Percentiles rank a stretch among this genome's conserved stretches.
These are phyloP conservation scores for Leuctra nigra DNA, from an alignment of 2,888 invertebrate genomes.

Conservation along the genomic window DNA sequence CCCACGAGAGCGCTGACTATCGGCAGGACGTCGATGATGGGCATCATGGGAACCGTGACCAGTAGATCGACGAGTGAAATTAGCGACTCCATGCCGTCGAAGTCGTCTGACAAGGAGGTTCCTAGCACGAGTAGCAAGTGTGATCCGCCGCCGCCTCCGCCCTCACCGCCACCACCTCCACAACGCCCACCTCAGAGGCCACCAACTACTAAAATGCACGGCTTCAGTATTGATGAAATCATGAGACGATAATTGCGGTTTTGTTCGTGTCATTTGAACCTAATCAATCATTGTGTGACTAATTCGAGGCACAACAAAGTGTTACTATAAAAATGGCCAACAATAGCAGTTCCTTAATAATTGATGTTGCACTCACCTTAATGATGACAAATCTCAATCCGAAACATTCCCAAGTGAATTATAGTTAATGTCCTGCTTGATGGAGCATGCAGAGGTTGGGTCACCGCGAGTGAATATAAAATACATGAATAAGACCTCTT, in stretches of 20 bases:
- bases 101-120: conserved; percentile 33
- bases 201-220: conserved; percentile 63
- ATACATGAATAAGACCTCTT: not conserved
- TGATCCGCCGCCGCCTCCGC: conserved; percentile 35
- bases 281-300: too few species aligned
- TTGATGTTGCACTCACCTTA: conserved; percentile 13
- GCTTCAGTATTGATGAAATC: conserved; percentile 86
- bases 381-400: conserved; percentile 11
- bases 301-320: not conserved
- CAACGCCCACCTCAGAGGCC: conserved; percentile 46
- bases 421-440: not conserved
- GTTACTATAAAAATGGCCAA: conserved; percentile 10
- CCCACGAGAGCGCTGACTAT: conserved; percentile 36
- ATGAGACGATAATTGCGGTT: conserved; percentile 75
- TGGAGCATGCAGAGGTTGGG: conserved; percentile 3
- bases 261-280: too few species aligned
- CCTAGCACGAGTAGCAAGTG: conserved; percentile 38
- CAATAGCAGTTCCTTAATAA: conserved; percentile 13
- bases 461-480: not conserved
- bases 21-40: conserved; percentile 10
- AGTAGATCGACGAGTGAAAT: not conserved
- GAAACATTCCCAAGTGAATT: conserved; percentile 7
- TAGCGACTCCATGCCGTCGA: conserved; percentile 38
- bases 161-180: conserved; percentile 39
- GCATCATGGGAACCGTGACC: conserved; percentile 14